Base-by-base conservation (phyloP, 2,113 vertebrate genomes). In the Proterorhinus semilunaris region DNA sequence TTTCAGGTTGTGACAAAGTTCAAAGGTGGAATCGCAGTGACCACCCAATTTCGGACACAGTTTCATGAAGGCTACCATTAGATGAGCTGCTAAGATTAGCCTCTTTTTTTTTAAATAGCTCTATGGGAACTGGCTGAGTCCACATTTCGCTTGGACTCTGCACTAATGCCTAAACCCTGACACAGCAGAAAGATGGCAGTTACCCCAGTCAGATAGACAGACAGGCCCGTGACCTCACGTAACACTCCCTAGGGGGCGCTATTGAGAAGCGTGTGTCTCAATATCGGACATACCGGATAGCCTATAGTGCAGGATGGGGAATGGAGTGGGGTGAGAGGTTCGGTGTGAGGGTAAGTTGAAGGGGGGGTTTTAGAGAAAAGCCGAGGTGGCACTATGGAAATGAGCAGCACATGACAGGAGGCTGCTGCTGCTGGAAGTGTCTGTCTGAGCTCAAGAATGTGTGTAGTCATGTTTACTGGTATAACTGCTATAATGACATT, bases 331-430 rank as follows among this genome's bases (percentile, higher is more conserved):
- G 47, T 6, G 66, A 57, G 45, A 15, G 45, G 15, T 55, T 53
- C 54, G 52, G 46, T 47, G 46, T 47, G 46, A 8, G 52, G 62
- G 49, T 50, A 12, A 10, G 49, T 8, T 7, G 57, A 21, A 27
- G 71, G 51, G 72, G 12, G 57, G 7, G 6, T 6, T n/a, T n/a
- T n/a, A 74, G 45, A 79, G 75, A 74, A 67, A 1, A 53, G 79
- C 61, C 66, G 57, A 57, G 71, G 84, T 75, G 75, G 79, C 57
- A 72, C 59, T 71, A 83, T 80, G 70, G 76, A 84, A 89, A 91
- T 81, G 69, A 88, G 54, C 74, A 88, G 83, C 85, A 88, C 88
- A 88, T 90, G 92, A 90, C 78, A 74, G 68, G 67, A 78, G 67
- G 2, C 52, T 5, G 53, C 21, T 57, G 27, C 54, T 10, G 21